Evolutionary conservation across 2,113 vertebrate genomes (phyloP).

Genomic region (Callithrix jacchus): DNA sequence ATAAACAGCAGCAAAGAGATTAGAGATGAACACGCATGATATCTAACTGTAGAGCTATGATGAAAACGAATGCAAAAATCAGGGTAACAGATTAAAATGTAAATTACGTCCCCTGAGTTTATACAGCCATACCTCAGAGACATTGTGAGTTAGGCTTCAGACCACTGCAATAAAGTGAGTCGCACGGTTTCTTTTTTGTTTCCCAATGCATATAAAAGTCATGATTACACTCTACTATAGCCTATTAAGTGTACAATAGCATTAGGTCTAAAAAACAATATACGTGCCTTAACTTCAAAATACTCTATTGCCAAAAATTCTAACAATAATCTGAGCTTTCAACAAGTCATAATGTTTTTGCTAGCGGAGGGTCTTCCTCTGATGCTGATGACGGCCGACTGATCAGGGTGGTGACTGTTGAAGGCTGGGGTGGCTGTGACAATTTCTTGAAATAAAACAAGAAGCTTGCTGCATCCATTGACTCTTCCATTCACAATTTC

Average conservation of each 20-base stretch:
- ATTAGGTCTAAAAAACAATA: neutral
- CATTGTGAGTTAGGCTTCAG: too few species aligned
- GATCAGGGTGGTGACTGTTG: neutral
- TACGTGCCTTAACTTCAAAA: neutral
- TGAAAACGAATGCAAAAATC: neutral
- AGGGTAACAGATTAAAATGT: neutral
- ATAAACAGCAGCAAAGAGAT: neutral
- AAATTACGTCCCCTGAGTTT: neutral
- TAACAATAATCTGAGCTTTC: neutral
- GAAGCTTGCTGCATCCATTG: neutral
- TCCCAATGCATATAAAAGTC: neutral
- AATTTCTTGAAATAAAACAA: neutral
- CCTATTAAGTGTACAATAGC: neutral
- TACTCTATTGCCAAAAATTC: neutral
- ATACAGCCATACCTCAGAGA: too few species aligned
- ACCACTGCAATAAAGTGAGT: too few species aligned
- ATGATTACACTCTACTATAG: neutral
- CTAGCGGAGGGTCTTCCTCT: neutral
- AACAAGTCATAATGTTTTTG: neutral
- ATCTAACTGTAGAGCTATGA: neutral
- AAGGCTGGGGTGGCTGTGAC: neutral
- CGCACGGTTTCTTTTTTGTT: neutral
- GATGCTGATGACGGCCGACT: neutral
- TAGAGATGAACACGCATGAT: neutral
- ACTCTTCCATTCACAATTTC: neutral